Percentiles rank a stretch among this genome's conserved stretches.
These are phyloP conservation scores for Pterostichus madidus DNA, from an alignment of 2,888 invertebrate species.

Conservation along the genomic window DNA sequence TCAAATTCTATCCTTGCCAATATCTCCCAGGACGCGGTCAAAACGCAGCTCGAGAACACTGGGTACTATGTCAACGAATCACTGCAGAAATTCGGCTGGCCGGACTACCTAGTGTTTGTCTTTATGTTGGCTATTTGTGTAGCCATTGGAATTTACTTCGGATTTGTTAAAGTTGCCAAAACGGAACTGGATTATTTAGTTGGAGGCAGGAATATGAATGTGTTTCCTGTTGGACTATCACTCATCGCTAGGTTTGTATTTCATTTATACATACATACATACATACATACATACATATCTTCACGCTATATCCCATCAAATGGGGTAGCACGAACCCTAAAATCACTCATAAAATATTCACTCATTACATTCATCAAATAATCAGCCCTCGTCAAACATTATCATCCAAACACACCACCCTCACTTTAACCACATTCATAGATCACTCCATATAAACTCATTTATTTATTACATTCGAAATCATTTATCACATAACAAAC, in stretches of 20 bases:
- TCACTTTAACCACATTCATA: no score
- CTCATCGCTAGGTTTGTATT: slow-evolving; percentile 88
- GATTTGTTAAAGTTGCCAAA: slow-evolving; percentile 83
- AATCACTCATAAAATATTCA: no score
- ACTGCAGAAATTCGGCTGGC: slow-evolving; percentile 79
- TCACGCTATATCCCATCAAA: no score
- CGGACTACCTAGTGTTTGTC: slow-evolving; percentile 89
- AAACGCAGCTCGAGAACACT: background rate
- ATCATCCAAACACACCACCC: no score
- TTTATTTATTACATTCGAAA: no score
- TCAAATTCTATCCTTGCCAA: background rate
- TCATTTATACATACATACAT: no score
- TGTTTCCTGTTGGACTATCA: slow-evolving; percentile 91
- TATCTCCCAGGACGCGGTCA: background rate
- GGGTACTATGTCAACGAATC: slow-evolving; percentile 70
- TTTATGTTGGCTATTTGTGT: slow-evolving; percentile 88
- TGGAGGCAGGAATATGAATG: slow-evolving; percentile 89
- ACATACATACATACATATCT: no score
- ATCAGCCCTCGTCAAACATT: no score
- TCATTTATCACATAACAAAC: no score
- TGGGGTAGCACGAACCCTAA: no score
- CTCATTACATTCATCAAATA: no score
- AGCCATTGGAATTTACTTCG: slow-evolving; percentile 90
- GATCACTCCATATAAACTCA: no score
- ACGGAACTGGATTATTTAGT: slow-evolving; percentile 87